Evolutionary conservation across 2,113 vertebrate genomes (phyloP), one percentile per base, ranked within the genome.

Genomic region (Trachemys scripta): DNA sequence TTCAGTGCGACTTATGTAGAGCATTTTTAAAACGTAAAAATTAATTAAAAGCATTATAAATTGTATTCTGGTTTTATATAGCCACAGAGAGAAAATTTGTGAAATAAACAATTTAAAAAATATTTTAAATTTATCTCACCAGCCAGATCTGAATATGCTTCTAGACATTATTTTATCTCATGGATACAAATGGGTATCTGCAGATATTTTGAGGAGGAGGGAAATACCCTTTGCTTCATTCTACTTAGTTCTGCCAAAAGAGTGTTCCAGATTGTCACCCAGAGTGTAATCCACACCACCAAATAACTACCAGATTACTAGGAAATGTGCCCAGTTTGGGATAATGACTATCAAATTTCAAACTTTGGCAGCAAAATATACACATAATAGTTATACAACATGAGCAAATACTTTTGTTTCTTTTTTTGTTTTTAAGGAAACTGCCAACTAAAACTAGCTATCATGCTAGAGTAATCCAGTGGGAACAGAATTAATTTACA

Each of bases 291-390:
- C 87, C 82, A 86, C 29, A 81, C 85, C 78, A 90, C n/a, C 57
- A 92, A 94, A 85, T 69, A 94, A 93, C 12, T 80, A 83, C 51
- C 57, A 94, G 31, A 96, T 83, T 85, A 91, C 49, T 29, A 94
- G 31, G 83, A 92, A 95, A 65, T 11, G 4, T 4, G 3, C 31
- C 87, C 29, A 81, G 50, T 94, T 95, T 94, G 69, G 31, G 83
- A 79, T 50, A 97, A 62, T 79, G 96, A 86, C 29, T 82, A 90
- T 22, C 54, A 87, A 94, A 95, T 92, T 95, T 87, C 90, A 92
- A 93, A 72, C 38, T 87, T 29, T 92, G 81, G 57, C 93, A 95
- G 88, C 47, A 90, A 96, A 97, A 94, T 14, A 96, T 5, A 87
- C 62, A 82, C 27, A 96, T 91, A 95, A 95, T 27, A 91, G 57